These are phyloP conservation scores for Pseudomyrmex sp. DNA, from an alignment of 1,140 invertebrate genomes.

Conservation along the genomic window DNA sequence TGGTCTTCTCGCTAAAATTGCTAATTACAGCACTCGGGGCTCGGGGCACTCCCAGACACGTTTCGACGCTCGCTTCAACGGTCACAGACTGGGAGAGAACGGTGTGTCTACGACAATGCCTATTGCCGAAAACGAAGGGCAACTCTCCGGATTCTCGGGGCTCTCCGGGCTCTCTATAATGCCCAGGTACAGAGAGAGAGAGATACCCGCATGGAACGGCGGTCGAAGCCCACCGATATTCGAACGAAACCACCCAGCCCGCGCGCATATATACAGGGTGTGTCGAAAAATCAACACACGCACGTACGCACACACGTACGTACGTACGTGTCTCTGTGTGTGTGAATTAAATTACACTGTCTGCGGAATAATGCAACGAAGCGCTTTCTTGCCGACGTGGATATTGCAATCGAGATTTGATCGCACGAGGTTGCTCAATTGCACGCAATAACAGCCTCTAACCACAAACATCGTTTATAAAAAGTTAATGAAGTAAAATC, in stretches of 20 bases:
- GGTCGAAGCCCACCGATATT: constrained; percentile 9
- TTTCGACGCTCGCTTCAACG: neutral
- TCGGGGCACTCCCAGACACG: constrained; percentile 16
- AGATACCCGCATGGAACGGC: constrained; percentile 45
- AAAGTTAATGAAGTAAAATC: neutral
- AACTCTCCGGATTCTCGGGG: neutral
- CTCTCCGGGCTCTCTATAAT: constrained; percentile 26
- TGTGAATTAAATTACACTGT: neutral
- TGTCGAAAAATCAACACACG: constrained; percentile 33
- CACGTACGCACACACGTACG: neutral
- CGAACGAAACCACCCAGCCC: constrained; percentile 25
- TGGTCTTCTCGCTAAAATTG: constrained; percentile 43
- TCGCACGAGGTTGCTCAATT: neutral
- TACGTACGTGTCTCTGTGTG: neutral
- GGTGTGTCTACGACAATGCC: constrained; percentile 36
- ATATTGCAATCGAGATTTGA: neutral
- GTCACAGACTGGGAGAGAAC: constrained; percentile 8
- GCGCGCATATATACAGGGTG: constrained; percentile 44
- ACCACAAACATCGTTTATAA: neutral
- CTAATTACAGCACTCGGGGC: constrained; percentile 35
- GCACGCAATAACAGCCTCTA: neutral
- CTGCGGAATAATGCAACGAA: neutral
- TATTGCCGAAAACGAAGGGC: constrained; percentile 45
- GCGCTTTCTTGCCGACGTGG: neutral
- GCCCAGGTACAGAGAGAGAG: constrained; percentile 45